phyloP scores from a whole-genome alignment of 2,797 vertebrate species.

The Poeciliopsis gracilis region DNA sequence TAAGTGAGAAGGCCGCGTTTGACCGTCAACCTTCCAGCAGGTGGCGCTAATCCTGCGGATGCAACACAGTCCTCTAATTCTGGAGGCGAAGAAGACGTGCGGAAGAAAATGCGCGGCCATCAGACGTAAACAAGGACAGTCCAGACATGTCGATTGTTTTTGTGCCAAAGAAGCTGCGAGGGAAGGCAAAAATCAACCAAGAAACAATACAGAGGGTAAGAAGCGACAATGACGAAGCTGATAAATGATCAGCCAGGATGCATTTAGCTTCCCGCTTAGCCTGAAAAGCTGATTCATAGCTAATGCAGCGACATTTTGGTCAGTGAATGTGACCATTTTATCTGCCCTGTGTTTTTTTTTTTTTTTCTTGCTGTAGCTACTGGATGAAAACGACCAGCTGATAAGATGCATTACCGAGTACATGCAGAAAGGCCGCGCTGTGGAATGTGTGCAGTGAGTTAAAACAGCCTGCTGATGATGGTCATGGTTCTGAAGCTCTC shows the following conservation, averaged over 20 bases:
- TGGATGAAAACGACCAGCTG: slow-evolving; percentile 96
- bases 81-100: slow-evolving; percentile 15
- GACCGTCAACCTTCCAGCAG: slow-evolving; percentile 13
- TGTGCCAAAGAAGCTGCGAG: slow-evolving; percentile 88
- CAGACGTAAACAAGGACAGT: neutral
- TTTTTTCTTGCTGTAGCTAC: slow-evolving; percentile 73
- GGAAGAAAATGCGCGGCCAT: neutral
- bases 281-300: neutral
- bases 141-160: slow-evolving; percentile 88
- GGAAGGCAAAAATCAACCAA: slow-evolving; percentile 89
- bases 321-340: neutral
- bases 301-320: neutral
- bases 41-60: neutral
- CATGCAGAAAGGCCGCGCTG: slow-evolving; percentile 92
- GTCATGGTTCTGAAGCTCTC: neutral
- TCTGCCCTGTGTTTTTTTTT: neutral
- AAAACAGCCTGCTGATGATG: neutral
- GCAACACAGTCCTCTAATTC: accelerated
- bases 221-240: neutral
- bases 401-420: slow-evolving; percentile 93
- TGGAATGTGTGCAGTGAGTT: slow-evolving; percentile 93
- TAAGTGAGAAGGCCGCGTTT: neutral
- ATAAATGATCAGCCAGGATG: neutral
- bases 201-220: slow-evolving; percentile 91
- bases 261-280: neutral